A percentile compares a stretch with the other conserved stretches of the same genome.
phyloP scores from a whole-genome alignment of 2,888 invertebrate genomes.

The Micoletzkya japonica region DNA sequence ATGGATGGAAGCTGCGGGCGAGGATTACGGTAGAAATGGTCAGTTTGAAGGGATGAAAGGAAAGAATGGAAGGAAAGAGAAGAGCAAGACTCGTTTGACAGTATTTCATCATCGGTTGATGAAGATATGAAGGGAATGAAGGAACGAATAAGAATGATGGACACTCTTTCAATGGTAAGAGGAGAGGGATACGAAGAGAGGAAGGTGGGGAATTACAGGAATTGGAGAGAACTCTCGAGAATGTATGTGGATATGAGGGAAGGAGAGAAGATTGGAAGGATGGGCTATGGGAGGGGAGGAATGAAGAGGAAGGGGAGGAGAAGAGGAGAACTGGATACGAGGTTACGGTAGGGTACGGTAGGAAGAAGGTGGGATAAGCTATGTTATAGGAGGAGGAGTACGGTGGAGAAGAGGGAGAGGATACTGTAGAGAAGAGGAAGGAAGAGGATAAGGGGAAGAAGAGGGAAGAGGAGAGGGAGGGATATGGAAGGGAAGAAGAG shows the following conservation, averaged over 20 bases:
- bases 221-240: no score
- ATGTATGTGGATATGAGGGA: no score
- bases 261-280: no score
- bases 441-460: constrained; percentile 4
- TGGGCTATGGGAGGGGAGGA: no score
- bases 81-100: neutral
- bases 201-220: no score
- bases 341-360: no score
- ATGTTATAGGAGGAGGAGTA: no score
- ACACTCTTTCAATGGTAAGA: neutral
- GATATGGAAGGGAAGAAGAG: no score
- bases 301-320: no score
- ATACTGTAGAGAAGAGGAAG: neutral
- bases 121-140: constrained; percentile 9
- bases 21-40: constrained; percentile 11
- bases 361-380: no score
- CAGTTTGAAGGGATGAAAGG: neutral
- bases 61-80: neutral
- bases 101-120: constrained; percentile 15
- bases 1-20: no score
- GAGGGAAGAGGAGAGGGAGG: constrained; percentile 20
- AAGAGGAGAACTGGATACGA: no score
- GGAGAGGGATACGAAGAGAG: neutral
- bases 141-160: constrained; percentile 13
- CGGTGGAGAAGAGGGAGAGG: neutral